Evolutionary conservation across 2,888 invertebrate species (phyloP), one percentile per base, ranked within the genome.

Genomic region (Diogma glabrata): DNA sequence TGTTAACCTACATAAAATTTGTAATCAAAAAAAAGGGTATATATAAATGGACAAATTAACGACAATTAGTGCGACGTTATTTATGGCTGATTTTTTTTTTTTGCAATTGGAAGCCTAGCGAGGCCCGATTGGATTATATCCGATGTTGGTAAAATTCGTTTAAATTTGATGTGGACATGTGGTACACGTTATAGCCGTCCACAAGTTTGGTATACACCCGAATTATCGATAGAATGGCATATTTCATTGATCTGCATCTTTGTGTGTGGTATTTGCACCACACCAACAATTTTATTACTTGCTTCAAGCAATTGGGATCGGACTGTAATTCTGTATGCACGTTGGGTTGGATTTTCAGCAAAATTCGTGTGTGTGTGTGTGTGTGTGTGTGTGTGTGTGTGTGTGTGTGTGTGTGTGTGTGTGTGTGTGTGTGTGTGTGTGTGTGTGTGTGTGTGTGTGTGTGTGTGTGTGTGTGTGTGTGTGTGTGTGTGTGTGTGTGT

Each of bases 111-210:
- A 2, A 92, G 92, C 69, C 75, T 95, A 59, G 87, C 90, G 24
- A 86, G 93, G 83, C 93, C 94, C 43, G 91, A 94, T 67, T 95
- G 94, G 94, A 93, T 95, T 61, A 88, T 92, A 50, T 91, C 93
- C 2, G 90, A 92, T 71, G 89, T 92, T 62, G 93, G 92, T 58
- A 89, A 91, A 62, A 93, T 91, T 26, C 78, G 90, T 57, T 75
- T 94, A 51, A 94, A 94, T 3, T 71, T 95, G 30, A 87, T 94
- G 85, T 88, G 91, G 85, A 89, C 92, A 10, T 95, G 94, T 63
- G 84, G 93, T 77, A 92, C 91, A 0, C 72, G 93, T 8, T 89
- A 92, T 64, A 90, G 91, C 62, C 77, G 92, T 53, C 83, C 87
- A 1, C 88, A 89, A 72, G 82, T 88, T 20, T 92, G 91, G 67